Percentiles rank a stretch among this genome's conserved stretches.
Conservation (phyloP, 2,113 vertebrate genomes). For the Laticauda laticaudata region DNA sequence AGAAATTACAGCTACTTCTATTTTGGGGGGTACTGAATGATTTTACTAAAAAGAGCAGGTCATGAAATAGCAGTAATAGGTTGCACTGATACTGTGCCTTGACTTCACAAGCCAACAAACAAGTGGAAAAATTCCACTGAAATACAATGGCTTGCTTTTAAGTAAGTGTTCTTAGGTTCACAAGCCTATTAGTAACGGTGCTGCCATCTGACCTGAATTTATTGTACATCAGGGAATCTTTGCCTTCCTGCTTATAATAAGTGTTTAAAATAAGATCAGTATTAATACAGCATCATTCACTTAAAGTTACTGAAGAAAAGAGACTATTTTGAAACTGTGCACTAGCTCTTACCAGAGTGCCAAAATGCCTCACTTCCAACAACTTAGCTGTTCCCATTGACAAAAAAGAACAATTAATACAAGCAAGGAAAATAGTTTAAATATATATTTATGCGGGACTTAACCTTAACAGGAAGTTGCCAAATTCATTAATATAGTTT, state of each 20-base stretch:
- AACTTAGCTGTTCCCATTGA: slow-evolving; percentile 9
- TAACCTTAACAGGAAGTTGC: not conserved
- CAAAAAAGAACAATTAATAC: slow-evolving; percentile 51
- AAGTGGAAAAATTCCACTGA: not conserved
- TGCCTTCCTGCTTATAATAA: slow-evolving; percentile 13
- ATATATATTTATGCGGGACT: slow-evolving; percentile 49
- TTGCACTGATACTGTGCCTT: slow-evolving; percentile 30
- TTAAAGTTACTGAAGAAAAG: not conserved
- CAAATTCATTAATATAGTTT: slow-evolving; percentile 41
- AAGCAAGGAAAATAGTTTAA: slow-evolving; percentile 53
- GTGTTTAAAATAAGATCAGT: slow-evolving; percentile 33
- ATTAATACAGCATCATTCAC: slow-evolving; percentile 20
- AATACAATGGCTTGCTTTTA: not conserved
- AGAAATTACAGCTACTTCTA: not conserved
- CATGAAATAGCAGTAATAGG: not conserved
- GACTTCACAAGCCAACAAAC: slow-evolving; percentile 22
- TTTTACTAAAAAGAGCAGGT: slow-evolving; percentile 15
- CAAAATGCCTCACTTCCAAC: slow-evolving; percentile 40
- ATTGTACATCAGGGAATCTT: not conserved
- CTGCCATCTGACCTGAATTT: not conserved
- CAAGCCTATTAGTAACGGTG: not conserved
- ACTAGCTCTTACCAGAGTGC: slow-evolving; percentile 38
- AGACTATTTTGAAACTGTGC: slow-evolving; percentile 28
- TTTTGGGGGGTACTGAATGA: slow-evolving; percentile 27
- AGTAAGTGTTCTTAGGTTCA: not conserved